phyloP scores from a whole-genome alignment of 1,140 invertebrate species.

The Heliconius eleuchia region DNA sequence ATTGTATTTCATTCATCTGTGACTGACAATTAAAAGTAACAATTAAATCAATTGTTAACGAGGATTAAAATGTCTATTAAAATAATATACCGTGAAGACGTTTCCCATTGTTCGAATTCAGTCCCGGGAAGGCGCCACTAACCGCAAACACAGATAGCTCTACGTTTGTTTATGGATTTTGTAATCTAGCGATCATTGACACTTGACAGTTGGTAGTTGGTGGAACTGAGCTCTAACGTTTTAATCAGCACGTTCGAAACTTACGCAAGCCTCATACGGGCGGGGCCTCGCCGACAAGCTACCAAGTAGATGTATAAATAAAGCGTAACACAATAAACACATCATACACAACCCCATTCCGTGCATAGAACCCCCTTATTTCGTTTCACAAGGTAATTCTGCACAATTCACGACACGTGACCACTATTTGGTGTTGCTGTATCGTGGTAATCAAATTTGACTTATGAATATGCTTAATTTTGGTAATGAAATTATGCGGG shows the following conservation, averaged over 20 bases:
- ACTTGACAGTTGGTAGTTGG: slow-evolving; percentile 19
- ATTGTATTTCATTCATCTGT: not conserved
- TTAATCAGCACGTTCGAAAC: slow-evolving; percentile 31
- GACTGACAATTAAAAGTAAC: not conserved
- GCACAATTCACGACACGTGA: slow-evolving; percentile 72
- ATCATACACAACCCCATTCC: slow-evolving; percentile 61
- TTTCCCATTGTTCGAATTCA: not conserved
- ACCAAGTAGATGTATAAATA: slow-evolving; percentile 47
- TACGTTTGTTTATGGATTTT: slow-evolving; percentile 34
- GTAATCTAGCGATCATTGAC: slow-evolving; percentile 31
- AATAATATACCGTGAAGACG: not conserved
- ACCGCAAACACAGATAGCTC: slow-evolving; percentile 29
- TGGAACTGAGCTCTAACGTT: slow-evolving; percentile 30
- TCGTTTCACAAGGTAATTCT: slow-evolving; percentile 62
- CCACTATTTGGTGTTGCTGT: slow-evolving; percentile 69
- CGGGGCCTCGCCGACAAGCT: slow-evolving; percentile 22
- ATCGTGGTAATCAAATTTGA: slow-evolving; percentile 56
- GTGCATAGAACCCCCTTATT: slow-evolving; percentile 53
- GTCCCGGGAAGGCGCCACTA: slow-evolving; percentile 5
- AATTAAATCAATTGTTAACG: not conserved
- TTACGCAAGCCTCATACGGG: slow-evolving; percentile 45
- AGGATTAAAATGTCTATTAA: not conserved
- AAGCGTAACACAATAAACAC: slow-evolving; percentile 72
- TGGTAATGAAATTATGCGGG: slow-evolving; percentile 68
- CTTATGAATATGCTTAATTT: slow-evolving; percentile 70